phyloP scores from a whole-genome alignment of 1,140 invertebrate genomes.

The Drosophila serrata region DNA sequence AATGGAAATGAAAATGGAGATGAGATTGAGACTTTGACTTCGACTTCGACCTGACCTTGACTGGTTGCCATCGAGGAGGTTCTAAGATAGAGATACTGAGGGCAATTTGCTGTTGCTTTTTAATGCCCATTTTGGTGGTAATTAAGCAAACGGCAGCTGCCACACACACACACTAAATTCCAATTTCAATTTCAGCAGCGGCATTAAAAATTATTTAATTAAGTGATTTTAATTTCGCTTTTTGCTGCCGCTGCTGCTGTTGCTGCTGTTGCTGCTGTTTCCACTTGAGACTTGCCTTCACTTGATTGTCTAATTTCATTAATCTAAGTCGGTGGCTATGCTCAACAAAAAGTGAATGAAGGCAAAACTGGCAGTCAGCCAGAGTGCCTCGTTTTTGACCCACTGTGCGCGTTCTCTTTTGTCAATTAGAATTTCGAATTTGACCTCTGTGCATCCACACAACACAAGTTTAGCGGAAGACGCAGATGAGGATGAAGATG shows the following conservation, averaged over 20 bases:
- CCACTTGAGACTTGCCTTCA: constrained; percentile 51
- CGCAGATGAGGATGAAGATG: not conserved
- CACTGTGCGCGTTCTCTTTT: constrained; percentile 55
- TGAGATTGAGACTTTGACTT: constrained; percentile 1
- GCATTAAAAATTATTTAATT: constrained; percentile 83
- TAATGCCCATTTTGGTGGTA: constrained; percentile 60
- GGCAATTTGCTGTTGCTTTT: constrained; percentile 20
- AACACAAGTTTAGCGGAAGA: constrained; percentile 9
- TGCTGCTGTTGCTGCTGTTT: constrained; percentile 1
- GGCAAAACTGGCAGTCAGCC: constrained; percentile 63
- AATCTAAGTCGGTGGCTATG: constrained; percentile 58
- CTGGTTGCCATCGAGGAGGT: constrained; percentile 5
- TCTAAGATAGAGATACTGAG: constrained; percentile 21
- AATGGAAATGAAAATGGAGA: constrained; percentile 10
- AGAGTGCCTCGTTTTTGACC: constrained; percentile 53
- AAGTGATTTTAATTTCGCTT: constrained; percentile 78
- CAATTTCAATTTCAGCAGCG: constrained; percentile 22
- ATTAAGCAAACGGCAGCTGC: constrained; percentile 71
- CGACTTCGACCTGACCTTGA: constrained; percentile 5
- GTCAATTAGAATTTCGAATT: constrained; percentile 77
- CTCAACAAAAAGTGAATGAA: constrained; percentile 60
- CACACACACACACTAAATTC: constrained; percentile 7
- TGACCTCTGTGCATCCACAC: constrained; percentile 54
- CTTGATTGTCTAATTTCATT: constrained; percentile 82
- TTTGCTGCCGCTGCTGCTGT: constrained; percentile 4